phyloP scores from a whole-genome alignment of 1,140 invertebrate genomes.

The Drosophila albomicans region DNA sequence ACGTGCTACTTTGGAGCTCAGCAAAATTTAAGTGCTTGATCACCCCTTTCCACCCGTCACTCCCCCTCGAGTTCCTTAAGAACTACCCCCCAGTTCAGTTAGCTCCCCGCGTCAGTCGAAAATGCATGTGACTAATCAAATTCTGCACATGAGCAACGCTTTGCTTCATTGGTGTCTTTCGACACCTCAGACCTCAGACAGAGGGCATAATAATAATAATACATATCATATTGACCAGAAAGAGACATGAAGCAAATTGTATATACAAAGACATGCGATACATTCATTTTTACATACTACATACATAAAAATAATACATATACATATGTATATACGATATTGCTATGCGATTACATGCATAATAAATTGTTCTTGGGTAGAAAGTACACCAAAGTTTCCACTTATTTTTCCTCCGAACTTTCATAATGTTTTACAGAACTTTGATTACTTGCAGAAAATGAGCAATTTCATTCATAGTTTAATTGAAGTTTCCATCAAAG shows the following conservation, averaged over 20 bases:
- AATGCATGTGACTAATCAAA: constrained; percentile 74
- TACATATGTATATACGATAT: constrained; percentile 11
- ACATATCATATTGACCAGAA: constrained; percentile 67
- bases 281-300: constrained; percentile 21
- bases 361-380: constrained; percentile 43
- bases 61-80: constrained; percentile 1
- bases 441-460: neutral
- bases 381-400: neutral
- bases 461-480: constrained; percentile 13
- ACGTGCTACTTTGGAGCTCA: constrained; percentile 71
- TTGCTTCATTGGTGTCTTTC: constrained; percentile 59
- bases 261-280: constrained; percentile 65
- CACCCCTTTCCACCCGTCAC: neutral
- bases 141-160: constrained; percentile 52
- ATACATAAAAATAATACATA: constrained; percentile 15
- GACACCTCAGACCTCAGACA: constrained; percentile 66
- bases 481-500: constrained; percentile 3
- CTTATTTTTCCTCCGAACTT: neutral
- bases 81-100: neutral
- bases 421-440: neutral
- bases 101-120: neutral
- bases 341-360: constrained; percentile 47
- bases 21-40: constrained; percentile 27
- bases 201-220: constrained; percentile 30
- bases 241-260: constrained; percentile 65